A percentile compares a stretch with the other conserved stretches of the same genome.
phyloP scores from a whole-genome alignment of 2,888 invertebrate species.

The Drosophila macrospina region DNA sequence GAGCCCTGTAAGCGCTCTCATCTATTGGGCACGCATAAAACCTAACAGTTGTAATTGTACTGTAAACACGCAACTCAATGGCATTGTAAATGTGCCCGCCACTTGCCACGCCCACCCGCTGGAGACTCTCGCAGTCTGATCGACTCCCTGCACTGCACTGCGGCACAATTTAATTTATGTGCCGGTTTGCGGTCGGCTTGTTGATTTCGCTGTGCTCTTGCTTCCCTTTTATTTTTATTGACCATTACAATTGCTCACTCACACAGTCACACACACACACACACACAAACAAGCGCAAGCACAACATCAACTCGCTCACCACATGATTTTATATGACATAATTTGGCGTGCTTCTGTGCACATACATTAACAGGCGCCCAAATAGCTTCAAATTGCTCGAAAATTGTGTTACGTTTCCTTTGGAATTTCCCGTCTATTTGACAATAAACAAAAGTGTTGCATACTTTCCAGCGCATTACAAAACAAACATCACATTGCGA shows the following conservation, averaged over 20 bases:
- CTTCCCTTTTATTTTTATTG: constrained; percentile 71
- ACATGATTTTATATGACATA: constrained; percentile 63
- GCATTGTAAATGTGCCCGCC: constrained; percentile 65
- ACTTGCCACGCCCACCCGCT: constrained; percentile 34
- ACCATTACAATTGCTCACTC: constrained; percentile 66
- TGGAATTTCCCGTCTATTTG: not conserved
- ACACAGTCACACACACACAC: constrained; percentile 9
- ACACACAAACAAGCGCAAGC: not conserved
- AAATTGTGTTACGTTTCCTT: constrained; percentile 56
- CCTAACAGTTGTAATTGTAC: constrained; percentile 81
- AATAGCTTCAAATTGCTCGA: constrained; percentile 70
- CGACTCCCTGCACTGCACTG: constrained; percentile 59
- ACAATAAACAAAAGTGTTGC: constrained; percentile 11
- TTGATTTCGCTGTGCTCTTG: constrained; percentile 65
- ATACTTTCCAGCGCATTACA: constrained; percentile 5
- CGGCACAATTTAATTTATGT: constrained; percentile 78
- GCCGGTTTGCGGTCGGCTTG: constrained; percentile 68
- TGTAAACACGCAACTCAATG: constrained; percentile 82
- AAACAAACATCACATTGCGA: not conserved
- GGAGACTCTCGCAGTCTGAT: not conserved
- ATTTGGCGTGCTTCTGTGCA: constrained; percentile 62
- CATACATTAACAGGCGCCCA: constrained; percentile 52
- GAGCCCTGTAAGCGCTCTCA: constrained; percentile 35
- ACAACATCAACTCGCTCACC: constrained; percentile 24
- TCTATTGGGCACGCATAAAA: constrained; percentile 77